phyloP scores from a whole-genome alignment of 2,113 vertebrate species.

The Odocoileus hemionus region DNA sequence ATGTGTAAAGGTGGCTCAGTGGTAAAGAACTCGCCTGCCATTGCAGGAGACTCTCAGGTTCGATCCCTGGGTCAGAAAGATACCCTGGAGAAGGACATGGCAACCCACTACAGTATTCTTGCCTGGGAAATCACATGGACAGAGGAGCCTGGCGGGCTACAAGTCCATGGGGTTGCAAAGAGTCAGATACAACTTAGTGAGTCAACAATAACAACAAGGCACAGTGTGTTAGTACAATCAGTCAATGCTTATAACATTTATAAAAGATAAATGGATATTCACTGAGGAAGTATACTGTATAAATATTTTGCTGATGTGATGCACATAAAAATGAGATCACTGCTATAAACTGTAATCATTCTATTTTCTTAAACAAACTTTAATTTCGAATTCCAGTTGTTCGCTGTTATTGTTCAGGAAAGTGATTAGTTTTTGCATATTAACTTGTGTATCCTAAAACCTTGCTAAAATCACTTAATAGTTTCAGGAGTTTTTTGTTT shows the following conservation, averaged over 20 bases:
- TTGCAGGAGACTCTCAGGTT: background rate
- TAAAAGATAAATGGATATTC: background rate
- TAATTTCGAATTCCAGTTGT: background rate
- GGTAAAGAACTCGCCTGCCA: background rate
- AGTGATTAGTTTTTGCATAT: background rate
- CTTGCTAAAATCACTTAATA: background rate
- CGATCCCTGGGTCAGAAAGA: background rate
- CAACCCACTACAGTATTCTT: background rate
- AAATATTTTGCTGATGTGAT: background rate
- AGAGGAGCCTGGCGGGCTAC: background rate
- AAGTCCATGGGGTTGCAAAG: background rate
- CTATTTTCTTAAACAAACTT: background rate
- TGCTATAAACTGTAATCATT: background rate
- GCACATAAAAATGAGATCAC: background rate
- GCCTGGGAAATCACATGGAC: background rate
- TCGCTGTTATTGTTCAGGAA: background rate
- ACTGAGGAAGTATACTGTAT: background rate
- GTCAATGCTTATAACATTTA: background rate
- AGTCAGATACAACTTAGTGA: background rate
- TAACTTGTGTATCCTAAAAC: background rate
- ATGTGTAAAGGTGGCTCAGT: background rate
- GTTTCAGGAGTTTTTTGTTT: background rate
- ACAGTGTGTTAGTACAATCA: background rate
- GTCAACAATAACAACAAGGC: background rate
- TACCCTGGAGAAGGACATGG: background rate